Percentiles rank a stretch among this genome's conserved stretches.
Conservation (phyloP, 2,797 vertebrate species). For the Coreius guichenoti region DNA sequence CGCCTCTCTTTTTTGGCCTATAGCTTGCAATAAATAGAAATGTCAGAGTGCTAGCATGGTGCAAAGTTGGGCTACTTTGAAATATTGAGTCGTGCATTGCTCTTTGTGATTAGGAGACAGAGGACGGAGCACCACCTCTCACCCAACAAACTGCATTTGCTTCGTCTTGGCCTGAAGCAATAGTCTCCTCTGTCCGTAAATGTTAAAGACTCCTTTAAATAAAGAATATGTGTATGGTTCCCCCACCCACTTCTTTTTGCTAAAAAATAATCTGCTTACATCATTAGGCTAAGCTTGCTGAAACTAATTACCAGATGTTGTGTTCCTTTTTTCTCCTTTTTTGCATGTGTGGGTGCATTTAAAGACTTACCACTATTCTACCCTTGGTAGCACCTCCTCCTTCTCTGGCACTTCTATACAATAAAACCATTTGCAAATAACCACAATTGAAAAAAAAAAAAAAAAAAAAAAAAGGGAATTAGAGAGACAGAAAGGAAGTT, state of each 20-base stretch:
- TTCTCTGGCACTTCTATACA: conserved; percentile 82
- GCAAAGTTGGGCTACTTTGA: conserved; percentile 21
- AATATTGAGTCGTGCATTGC: conserved; percentile 15
- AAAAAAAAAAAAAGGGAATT: conserved; percentile 70
- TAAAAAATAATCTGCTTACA: conserved; percentile 97
- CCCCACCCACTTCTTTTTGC: conserved; percentile 70
- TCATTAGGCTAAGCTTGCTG: conserved; percentile 94
- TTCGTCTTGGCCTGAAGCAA: conserved; percentile 55
- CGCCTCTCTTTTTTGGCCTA: conserved; percentile 25
- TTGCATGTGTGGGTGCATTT: conserved; percentile 59
- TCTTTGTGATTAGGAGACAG: conserved; percentile 36
- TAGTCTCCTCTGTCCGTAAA: conserved; percentile 67
- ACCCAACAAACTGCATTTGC: conserved; percentile 44
- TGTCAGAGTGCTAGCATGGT: conserved; percentile 20
- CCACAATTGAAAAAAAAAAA: conserved; percentile 77
- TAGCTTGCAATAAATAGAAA: conserved; percentile 36
- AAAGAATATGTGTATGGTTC: conserved; percentile 35
- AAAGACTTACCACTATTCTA: conserved; percentile 87
- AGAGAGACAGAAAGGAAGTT: conserved; percentile 54
- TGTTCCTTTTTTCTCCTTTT: conserved; percentile 75
- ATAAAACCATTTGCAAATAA: conserved; percentile 92
- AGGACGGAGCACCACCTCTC: conserved; percentile 51
- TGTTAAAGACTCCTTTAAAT: conserved; percentile 63
- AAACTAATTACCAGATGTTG: conserved; percentile 99
- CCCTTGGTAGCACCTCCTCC: conserved; percentile 83